These are phyloP conservation scores for Nymphalis urticae DNA, from an alignment of 2,888 invertebrate genomes.

Conservation along the genomic window DNA sequence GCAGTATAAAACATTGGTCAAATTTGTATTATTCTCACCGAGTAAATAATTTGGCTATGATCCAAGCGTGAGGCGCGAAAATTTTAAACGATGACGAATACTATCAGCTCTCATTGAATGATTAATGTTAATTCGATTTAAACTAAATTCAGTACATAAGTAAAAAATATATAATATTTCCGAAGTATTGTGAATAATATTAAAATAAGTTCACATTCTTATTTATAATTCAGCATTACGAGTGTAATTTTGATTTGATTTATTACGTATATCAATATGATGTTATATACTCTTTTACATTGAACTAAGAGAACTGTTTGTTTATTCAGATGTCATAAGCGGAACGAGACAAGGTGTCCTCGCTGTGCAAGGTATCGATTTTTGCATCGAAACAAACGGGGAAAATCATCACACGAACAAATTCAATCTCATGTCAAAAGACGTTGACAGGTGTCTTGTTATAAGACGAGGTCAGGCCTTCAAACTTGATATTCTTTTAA, in stretches of 20 bases:
- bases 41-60: conserved; percentile 47
- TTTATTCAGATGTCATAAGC: conserved; percentile 72
- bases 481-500: conserved; percentile 86
- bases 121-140: conserved; percentile 7
- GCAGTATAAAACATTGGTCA: conserved; percentile 14
- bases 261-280: background rate
- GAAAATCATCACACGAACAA: conserved; percentile 88
- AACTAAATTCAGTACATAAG: background rate
- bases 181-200: too few relatives aligned
- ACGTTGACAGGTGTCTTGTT: conserved; percentile 84
- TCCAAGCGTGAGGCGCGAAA: conserved; percentile 48
- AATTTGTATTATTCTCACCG: conserved; percentile 24
- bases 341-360: conserved; percentile 82
- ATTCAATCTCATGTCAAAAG: conserved; percentile 87
- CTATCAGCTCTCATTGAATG: conserved; percentile 9
- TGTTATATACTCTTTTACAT: background rate
- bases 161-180: background rate
- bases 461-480: conserved; percentile 93
- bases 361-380: conserved; percentile 87
- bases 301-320: conserved; percentile 6
- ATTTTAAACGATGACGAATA: conserved; percentile 50
- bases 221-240: background rate
- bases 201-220: too few relatives aligned
- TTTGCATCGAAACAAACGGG: conserved; percentile 88
- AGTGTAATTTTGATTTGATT: background rate